Conservation (phyloP, 2,888 invertebrate species). For the Aquatica leii region DNA sequence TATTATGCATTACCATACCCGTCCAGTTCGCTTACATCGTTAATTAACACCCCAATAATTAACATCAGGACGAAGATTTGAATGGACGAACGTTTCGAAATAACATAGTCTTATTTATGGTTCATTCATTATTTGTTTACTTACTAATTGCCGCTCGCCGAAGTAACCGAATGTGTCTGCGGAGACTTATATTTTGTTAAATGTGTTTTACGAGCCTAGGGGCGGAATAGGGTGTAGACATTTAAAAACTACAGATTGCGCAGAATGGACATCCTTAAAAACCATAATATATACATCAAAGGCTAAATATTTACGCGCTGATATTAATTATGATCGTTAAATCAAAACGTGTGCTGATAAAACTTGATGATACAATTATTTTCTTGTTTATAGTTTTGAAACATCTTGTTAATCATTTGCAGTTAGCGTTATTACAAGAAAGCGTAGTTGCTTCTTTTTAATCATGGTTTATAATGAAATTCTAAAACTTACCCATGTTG, state of each 20-base stretch:
- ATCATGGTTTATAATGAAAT: too few relatives aligned
- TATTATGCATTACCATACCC: slow-evolving; percentile 56
- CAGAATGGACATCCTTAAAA: neutral
- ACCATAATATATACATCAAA: slow-evolving; percentile 8
- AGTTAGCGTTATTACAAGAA: too few relatives aligned
- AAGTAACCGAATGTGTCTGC: slow-evolving; percentile 42
- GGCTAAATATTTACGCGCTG: neutral
- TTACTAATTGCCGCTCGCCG: slow-evolving; percentile 56
- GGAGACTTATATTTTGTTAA: slow-evolving; percentile 42
- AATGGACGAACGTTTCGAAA: slow-evolving; percentile 45
- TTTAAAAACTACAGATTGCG: slow-evolving; percentile 15
- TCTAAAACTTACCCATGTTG: too few relatives aligned
- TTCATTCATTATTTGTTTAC: slow-evolving; percentile 59
- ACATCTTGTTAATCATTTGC: too few relatives aligned
- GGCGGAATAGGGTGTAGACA: slow-evolving; percentile 43
- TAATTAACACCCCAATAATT: slow-evolving; percentile 49
- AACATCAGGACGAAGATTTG: slow-evolving; percentile 44
- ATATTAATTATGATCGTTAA: slow-evolving; percentile 9
- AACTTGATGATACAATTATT: slow-evolving; percentile 1
- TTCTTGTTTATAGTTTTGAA: too few relatives aligned
- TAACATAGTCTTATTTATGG: slow-evolving; percentile 56
- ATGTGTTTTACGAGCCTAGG: slow-evolving; percentile 47
- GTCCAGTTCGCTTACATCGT: slow-evolving; percentile 47
- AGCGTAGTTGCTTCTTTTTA: too few relatives aligned
- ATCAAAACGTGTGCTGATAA: neutral